phyloP scores from a whole-genome alignment of 2,113 vertebrate species.

The Lophura nycthemera region DNA sequence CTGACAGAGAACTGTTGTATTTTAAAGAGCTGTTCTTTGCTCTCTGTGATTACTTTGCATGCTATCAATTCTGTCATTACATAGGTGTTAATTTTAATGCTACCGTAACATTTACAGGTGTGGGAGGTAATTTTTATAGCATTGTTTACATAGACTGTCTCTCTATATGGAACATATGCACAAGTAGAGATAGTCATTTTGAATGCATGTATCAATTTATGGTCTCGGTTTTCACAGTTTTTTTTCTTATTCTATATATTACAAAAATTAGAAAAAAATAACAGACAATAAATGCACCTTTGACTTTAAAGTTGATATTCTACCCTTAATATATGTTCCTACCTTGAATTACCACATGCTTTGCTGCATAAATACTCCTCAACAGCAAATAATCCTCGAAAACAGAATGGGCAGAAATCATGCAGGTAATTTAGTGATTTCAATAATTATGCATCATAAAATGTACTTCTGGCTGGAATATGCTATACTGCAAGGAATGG shows the following conservation, averaged over 20 bases:
- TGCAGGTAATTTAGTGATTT: background rate
- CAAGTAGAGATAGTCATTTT: background rate
- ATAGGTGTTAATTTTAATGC: background rate
- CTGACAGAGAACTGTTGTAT: slow-evolving; percentile 7
- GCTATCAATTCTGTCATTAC: background rate
- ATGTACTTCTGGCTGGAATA: background rate
- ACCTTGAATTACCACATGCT: background rate
- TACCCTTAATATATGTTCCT: background rate
- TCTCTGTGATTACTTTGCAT: background rate
- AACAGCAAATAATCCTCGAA: background rate
- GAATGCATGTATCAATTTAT: background rate
- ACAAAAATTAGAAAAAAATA: background rate
- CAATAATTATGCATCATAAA: background rate
- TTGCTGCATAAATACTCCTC: background rate
- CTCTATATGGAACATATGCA: background rate
- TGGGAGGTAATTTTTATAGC: background rate
- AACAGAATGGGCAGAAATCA: background rate
- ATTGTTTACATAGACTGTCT: background rate
- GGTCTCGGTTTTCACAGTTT: background rate
- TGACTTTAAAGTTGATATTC: background rate
- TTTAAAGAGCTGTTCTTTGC: slow-evolving; percentile 18
- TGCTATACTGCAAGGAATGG: background rate
- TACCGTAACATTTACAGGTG: background rate
- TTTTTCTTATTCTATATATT: background rate
- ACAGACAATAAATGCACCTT: background rate